Evolutionary conservation across 2,113 vertebrate genomes (phyloP), one percentile per base, ranked within the genome.

Genomic region (Kobus ellipsiprymnus): DNA sequence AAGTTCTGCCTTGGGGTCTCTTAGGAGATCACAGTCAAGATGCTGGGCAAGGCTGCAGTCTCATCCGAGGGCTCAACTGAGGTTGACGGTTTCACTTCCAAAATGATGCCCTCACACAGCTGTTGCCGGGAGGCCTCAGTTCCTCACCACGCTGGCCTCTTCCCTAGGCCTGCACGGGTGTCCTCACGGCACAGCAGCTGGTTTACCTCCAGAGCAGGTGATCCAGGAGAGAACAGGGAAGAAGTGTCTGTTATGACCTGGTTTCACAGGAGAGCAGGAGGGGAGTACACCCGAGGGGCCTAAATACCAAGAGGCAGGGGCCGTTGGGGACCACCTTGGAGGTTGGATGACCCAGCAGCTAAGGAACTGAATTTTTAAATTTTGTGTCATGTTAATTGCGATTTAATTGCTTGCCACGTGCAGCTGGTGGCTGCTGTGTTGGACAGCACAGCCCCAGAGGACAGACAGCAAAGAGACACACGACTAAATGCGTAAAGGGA

Each of bases 191-290:
- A 1, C 0, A 12, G n/a, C 19, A 1, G 10, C 36, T 2, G 23
- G 3, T 36, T 50, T 44, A 9, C 36, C 48, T 48, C 33, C 12
- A 2, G 64, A 27, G 5, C 0, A 0, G 36, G 48, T 8, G 29
- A 46, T 9, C 48, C 62, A 12, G 4, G 21, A 80, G 48, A n/a
- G 33, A n/a, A 21, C 7, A 6, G 17, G 74, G 36, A 27, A 33
- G 19, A 14, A 3, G 3, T 16, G 11, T 19, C 46, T 30, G 10
- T 7, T 16, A 0, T 1, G 5, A 13, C 29, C 40, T n/a, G 0
- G 19, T 62, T 29, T 60, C 23, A n/a, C 5, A 23, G n/a, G 67
- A 6, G 40, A 40, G 80, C 30, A 82, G 82, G 40, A 40, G 25
- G 23, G 88, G 55, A 6, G 23, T 50, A 1, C 30, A 46, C 5